Percentiles rank a stretch among this genome's conserved stretches.
Conservation (phyloP, 2,797 vertebrate genomes). For the Sarcophilus harrisii region DNA sequence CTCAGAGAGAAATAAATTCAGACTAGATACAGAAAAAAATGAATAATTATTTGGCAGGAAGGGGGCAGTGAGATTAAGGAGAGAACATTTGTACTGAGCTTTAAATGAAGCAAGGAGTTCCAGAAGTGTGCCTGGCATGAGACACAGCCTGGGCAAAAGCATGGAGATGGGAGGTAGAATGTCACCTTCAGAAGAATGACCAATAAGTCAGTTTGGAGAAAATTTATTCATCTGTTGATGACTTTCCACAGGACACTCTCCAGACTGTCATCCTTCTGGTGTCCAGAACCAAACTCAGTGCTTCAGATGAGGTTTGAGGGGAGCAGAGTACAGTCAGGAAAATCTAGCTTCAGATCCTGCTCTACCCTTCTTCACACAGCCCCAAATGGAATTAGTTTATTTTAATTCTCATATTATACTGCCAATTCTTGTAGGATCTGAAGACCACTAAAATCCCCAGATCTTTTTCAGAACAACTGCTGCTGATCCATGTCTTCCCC, state of each 20-base stretch:
- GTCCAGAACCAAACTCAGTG: not conserved
- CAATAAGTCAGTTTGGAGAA: not conserved
- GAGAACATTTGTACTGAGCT: not conserved
- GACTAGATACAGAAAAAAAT: not conserved
- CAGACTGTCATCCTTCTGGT: not conserved
- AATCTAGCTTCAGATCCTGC: not conserved
- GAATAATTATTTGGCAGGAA: not conserved
- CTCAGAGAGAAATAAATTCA: not conserved
- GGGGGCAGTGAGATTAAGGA: not conserved
- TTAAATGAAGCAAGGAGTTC: not conserved
- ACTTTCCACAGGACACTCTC: not conserved
- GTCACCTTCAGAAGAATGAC: not conserved
- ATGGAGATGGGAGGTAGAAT: not conserved
- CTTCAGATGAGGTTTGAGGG: not conserved
- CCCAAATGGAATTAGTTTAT: not conserved
- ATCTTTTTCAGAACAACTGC: not conserved
- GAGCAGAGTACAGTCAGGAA: not conserved
- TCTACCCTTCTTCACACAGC: not conserved
- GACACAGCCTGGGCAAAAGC: not conserved
- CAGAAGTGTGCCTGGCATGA: not conserved
- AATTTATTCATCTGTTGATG: not conserved
- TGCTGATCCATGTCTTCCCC: not conserved
- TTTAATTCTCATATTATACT: not conserved
- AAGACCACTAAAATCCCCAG: not conserved
- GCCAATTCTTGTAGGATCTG: not conserved